Evolutionary conservation across 30 jellyfish, hydroid and myxozoan genomes (phyloP), one percentile per base, ranked within the genome.

Genomic region (Cassiopea andromeda): DNA sequence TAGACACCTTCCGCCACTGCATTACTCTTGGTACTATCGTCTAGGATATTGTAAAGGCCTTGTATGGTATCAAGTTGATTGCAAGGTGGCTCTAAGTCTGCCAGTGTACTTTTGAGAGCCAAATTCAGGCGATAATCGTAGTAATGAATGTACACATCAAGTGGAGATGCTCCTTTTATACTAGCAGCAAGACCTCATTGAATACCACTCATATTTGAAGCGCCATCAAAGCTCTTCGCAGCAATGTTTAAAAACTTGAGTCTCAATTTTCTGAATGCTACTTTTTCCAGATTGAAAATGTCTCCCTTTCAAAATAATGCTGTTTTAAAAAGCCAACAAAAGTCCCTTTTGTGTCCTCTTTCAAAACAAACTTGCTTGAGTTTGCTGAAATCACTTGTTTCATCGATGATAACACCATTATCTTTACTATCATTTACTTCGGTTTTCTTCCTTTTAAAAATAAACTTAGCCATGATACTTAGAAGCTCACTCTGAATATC

Each of bases 131-230:
- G 70, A 78, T 46, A 83, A 78, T 83, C 83, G 46, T 78, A 78
- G 50, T 43, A 78, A 81, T 81, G 90, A 81, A 81, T 81, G 90
- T 44, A 81, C 27, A 81, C 46, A 57, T 85, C 85, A 84, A 84
- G 87, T 6, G 92, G 76, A 45, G 92, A 84, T 46, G 77, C 47
- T 67, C 69, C 88, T 46, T 84, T 84, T 89, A 84, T 84, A 19
- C 87, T 84, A 48, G 92, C 73, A 71, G 89, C 90, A 69, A 84
- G 92, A 18, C 92, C 92, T 84, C 87, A 68, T 6, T 84, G 89
- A 69, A 18, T 84, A 73, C 92, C 89, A 60, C 90, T 61, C 85
- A 81, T 81, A 84, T 81, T 81, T 44, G 90, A 81, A 81, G 90
- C 85, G 67, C 80, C 93, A 70, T 71, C 80, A 54, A 85, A 85